Conservation (phyloP, 2,888 invertebrate species). For the Allygus modestus region DNA sequence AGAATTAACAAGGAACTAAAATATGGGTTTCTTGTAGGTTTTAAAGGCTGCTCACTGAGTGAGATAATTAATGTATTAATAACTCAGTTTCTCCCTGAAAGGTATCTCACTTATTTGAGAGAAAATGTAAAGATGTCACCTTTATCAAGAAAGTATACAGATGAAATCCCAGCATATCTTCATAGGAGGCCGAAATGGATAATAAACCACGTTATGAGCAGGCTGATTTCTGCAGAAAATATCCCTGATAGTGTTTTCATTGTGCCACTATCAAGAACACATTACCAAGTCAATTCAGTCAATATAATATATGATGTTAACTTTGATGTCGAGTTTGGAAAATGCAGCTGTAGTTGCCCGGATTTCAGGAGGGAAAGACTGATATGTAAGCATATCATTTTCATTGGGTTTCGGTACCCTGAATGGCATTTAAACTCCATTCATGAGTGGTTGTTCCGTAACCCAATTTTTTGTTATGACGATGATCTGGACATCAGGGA, state of each 20-base stretch:
- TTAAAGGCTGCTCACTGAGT: constrained; percentile 1
- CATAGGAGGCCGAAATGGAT: constrained; percentile 35
- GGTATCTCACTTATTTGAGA: neutral
- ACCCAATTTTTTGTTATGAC: constrained; percentile 26
- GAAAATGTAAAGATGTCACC: constrained; percentile 22
- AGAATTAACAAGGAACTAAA: constrained; percentile 42
- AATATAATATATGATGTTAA: neutral
- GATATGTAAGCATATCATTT: constrained; percentile 25
- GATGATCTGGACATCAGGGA: neutral
- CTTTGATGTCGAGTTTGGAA: neutral
- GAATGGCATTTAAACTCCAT: constrained; percentile 12
- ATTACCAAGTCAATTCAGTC: neutral
- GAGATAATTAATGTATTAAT: neutral
- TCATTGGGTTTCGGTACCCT: neutral
- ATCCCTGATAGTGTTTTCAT: neutral
- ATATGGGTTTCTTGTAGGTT: neutral
- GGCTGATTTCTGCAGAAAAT: neutral
- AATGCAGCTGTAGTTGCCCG: constrained; percentile 29
- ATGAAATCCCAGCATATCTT: neutral
- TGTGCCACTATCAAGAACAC: neutral
- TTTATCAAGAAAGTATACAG: neutral
- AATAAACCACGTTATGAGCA: neutral
- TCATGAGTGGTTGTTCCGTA: constrained; percentile 3
- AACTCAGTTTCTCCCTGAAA: constrained; percentile 10
- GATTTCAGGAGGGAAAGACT: constrained; percentile 14